A percentile compares a stretch with the other conserved stretches of the same genome.
Conservation (phyloP, 2,113 vertebrate genomes). For the Hoplias malabaricus region DNA sequence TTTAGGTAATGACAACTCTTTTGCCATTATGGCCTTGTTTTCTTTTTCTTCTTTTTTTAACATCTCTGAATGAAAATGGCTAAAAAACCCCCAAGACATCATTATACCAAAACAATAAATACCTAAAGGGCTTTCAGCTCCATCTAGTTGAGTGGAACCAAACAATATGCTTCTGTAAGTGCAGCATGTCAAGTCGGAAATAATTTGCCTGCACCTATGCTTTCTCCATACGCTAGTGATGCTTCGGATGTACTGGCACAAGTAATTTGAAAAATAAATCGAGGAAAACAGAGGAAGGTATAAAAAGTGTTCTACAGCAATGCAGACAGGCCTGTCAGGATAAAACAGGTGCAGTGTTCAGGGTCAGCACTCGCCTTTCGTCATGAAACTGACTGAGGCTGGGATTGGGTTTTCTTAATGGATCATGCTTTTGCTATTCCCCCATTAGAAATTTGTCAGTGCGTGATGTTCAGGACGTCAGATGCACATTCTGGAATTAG, state of each 20-base stretch:
- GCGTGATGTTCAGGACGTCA: constrained; percentile 64
- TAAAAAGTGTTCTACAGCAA: constrained; percentile 5
- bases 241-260: constrained; percentile 52
- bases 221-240: constrained; percentile 38
- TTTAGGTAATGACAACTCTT: constrained; percentile 30
- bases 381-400: constrained; percentile 8
- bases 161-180: constrained; percentile 37
- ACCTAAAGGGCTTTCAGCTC: constrained; percentile 33
- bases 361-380: constrained; percentile 15
- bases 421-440: constrained; percentile 45
- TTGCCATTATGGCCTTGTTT: constrained; percentile 31
- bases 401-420: constrained; percentile 29
- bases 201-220: constrained; percentile 39
- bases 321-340: constrained; percentile 38
- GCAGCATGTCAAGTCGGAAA: constrained; percentile 45
- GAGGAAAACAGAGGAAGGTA: constrained; percentile 30
- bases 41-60: too few species aligned
- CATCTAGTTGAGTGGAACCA: constrained; percentile 44
- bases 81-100: constrained; percentile 51
- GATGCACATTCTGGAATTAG: constrained; percentile 60
- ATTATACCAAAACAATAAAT: constrained; percentile 59
- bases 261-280: constrained; percentile 49
- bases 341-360: constrained; percentile 25
- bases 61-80: constrained; percentile 35
- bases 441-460: constrained; percentile 55